These are phyloP conservation scores for Pachliopta kotzebuea DNA, from an alignment of 2,888 invertebrate genomes.

Conservation along the genomic window DNA sequence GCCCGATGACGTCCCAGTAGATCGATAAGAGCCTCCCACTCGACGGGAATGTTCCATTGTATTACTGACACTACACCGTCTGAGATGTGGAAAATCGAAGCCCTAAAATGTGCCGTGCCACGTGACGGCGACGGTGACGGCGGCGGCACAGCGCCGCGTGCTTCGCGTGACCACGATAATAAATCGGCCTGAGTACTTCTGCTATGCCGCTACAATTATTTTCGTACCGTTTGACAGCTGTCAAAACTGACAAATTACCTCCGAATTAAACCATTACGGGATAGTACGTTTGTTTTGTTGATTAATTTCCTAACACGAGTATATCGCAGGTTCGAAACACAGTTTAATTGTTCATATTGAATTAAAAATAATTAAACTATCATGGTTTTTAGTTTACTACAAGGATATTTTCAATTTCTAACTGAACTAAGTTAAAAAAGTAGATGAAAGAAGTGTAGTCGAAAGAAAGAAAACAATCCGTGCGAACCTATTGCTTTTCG, in stretches of 20 bases:
- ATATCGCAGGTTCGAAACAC: background rate
- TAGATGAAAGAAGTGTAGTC: too few species aligned
- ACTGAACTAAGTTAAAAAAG: too few species aligned
- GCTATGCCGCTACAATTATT: conserved; percentile 17
- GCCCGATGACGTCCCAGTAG: conserved; percentile 77
- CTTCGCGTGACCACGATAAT: conserved; percentile 33
- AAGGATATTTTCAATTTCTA: too few species aligned
- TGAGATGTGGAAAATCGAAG: conserved; percentile 75
- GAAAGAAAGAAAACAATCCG: background rate
- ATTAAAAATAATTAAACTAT: too few species aligned
- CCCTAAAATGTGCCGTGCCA: conserved; percentile 58
- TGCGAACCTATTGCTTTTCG: background rate
- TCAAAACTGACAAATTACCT: conserved; percentile 26
- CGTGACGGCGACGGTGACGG: conserved; percentile 52
- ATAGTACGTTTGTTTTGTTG: conserved; percentile 11
- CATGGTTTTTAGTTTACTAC: too few species aligned
- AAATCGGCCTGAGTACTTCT: conserved; percentile 8
- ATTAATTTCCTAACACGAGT: conserved; percentile 9
- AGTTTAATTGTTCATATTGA: too few species aligned
- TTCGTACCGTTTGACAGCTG: conserved; percentile 21
- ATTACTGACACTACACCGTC: conserved; percentile 71
- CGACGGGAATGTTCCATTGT: conserved; percentile 76
- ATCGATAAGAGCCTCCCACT: conserved; percentile 78
- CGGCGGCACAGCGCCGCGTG: conserved; percentile 40
- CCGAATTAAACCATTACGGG: conserved; percentile 14